Evolutionary conservation across 1,140 invertebrate genomes (phyloP).

Genomic region (Pygmarrhopalites habei): DNA sequence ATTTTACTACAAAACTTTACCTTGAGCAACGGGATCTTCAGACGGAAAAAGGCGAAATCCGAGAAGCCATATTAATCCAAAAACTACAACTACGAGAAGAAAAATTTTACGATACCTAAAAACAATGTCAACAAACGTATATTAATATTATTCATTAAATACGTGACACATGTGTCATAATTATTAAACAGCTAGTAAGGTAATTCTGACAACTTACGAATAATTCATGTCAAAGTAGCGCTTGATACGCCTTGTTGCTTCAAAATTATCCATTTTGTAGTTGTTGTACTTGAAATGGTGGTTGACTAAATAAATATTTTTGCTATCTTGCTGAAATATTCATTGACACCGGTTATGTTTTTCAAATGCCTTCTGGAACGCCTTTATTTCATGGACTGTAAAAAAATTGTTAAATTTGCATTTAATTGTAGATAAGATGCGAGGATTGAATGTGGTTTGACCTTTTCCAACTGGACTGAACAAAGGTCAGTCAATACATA

Average conservation of each 20-base stretch:
- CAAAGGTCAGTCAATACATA: too few relatives aligned
- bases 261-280: constrained; percentile 21
- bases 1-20: constrained; percentile 37
- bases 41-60: constrained; percentile 57
- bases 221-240: constrained; percentile 30
- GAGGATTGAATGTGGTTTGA: too few relatives aligned
- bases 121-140: background rate
- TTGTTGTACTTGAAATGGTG: background rate
- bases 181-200: background rate
- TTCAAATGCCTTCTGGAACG: too few relatives aligned
- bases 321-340: background rate
- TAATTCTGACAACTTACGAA: constrained; percentile 28
- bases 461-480: too few relatives aligned
- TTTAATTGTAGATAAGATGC: too few relatives aligned
- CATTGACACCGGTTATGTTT: background rate
- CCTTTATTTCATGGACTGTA: too few relatives aligned
- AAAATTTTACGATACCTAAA: constrained; percentile 57
- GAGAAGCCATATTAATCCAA: constrained; percentile 57
- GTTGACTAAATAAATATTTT: background rate
- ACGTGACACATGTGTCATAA: background rate
- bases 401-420: too few relatives aligned
- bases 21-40: constrained; percentile 45
- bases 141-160: background rate
- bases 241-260: constrained; percentile 18
- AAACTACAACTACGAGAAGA: constrained; percentile 52